These are phyloP conservation scores for Engraulis encrasicolus DNA, from an alignment of 2,113 vertebrate species.

Conservation along the genomic window DNA sequence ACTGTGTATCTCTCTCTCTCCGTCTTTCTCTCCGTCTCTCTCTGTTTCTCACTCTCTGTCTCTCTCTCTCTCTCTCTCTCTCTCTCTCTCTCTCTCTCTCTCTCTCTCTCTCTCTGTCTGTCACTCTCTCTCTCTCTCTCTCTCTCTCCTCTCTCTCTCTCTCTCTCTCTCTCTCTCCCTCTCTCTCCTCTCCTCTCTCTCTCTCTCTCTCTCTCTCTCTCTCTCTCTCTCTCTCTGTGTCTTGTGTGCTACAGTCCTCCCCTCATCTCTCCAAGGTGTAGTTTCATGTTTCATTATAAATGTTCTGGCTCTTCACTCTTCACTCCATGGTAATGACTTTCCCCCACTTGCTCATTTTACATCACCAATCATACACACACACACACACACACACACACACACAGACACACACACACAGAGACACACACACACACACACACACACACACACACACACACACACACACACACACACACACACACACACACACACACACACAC, in stretches of 20 bases:
- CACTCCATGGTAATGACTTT: too few species aligned
- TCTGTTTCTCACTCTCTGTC: too few species aligned
- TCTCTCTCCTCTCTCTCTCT: slow-evolving; percentile 12
- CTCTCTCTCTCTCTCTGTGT: neutral
- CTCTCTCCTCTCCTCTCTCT: neutral
- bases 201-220: slow-evolving; percentile 18
- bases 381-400: too few species aligned
- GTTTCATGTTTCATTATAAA: neutral
- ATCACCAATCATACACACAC: too few species aligned
- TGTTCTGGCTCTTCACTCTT: neutral
- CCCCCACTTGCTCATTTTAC: too few species aligned
- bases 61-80: slow-evolving; percentile 30
- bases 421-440: too few species aligned
- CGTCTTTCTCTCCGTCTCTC: neutral
- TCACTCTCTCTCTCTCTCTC: neutral
- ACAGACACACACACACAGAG: too few species aligned
- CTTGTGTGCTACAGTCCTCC: neutral
- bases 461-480: too few species aligned
- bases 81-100: too few species aligned
- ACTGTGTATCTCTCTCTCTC: slow-evolving; percentile 20
- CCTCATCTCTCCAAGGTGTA: neutral
- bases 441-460: too few species aligned
- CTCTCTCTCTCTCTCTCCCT: neutral
- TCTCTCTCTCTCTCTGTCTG: too few species aligned
- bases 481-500: too few species aligned